Evolutionary conservation across 2,888 invertebrate species (phyloP), one percentile per base, ranked within the genome.

Genomic region (Urechis unicinctus): DNA sequence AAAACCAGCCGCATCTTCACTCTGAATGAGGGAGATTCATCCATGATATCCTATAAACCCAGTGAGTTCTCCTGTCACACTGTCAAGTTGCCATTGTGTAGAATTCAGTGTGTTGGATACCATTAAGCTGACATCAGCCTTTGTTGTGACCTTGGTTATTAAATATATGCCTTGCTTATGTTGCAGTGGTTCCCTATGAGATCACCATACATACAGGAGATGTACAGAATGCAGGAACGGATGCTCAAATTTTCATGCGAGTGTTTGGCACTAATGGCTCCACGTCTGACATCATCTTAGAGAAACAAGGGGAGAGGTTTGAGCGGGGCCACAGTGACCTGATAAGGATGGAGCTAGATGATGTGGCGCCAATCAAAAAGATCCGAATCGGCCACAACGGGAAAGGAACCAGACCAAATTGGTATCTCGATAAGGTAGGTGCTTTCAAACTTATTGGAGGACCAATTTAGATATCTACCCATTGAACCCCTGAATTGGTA

Each of bases 141-240:
- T n/a, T n/a, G n/a, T n/a, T n/a, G n/a, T n/a, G n/a, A n/a, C n/a
- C n/a, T n/a, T n/a, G n/a, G n/a, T n/a, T n/a, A n/a, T n/a, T n/a
- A n/a, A n/a, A n/a, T n/a, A n/a, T n/a, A n/a, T n/a, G n/a, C n/a
- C 6, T 48, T 25, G 30, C n/a, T 50, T 6, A 30, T 26, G 22
- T 42, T 28, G 1, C 67, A 77, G 78, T 73, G 73, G 64, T 78
- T n/a, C 67, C 71, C 0, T 74, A 75, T 61, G 76, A 77, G 65
- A 65, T 73, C 56, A 73, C 72, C 6, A 62, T 77, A 4, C 59
- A 63, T 49, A 77, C 77, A 0, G 75, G 73, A 2, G 75, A 77
- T 61, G 64, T 68, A 3, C 55, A 68, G 1, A 67, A 69, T 17
- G 75, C 76, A 0, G 77, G 77, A 3, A 75, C 75, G 0, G 76